Percentiles rank a stretch among this genome's conserved stretches.
phyloP scores from a whole-genome alignment of 2,797 vertebrate genomes.

The Lagodon rhomboides region DNA sequence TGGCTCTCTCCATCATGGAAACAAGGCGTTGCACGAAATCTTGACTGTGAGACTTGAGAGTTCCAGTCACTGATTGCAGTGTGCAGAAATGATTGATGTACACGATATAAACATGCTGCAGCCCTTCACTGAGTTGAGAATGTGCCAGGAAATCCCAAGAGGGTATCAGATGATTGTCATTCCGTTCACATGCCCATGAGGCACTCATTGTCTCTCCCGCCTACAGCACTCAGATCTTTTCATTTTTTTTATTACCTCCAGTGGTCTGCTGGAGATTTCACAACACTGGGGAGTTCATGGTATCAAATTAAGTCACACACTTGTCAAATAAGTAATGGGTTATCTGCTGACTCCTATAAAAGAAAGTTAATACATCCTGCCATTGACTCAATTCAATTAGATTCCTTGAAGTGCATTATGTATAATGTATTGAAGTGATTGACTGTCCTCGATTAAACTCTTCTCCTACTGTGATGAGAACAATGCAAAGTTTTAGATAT shows the following conservation, averaged over 20 bases:
- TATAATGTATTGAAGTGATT: constrained; percentile 17
- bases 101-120: constrained; percentile 33
- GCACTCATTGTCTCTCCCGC: constrained; percentile 38
- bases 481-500: constrained; percentile 9
- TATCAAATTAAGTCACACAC: constrained; percentile 47
- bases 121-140: constrained; percentile 17
- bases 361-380: constrained; percentile 14
- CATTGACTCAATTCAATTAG: constrained; percentile 13
- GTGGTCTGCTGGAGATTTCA: constrained; percentile 28
- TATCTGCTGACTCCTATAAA: constrained; percentile 23
- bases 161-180: constrained; percentile 53
- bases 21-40: constrained; percentile 30
- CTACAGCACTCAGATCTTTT: constrained; percentile 40
- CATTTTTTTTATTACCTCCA: constrained; percentile 28
- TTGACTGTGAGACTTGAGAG: background rate
- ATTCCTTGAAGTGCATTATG: constrained; percentile 12
- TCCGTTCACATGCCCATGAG: constrained; percentile 45
- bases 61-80: constrained; percentile 13
- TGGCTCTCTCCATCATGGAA: background rate
- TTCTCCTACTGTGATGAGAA: constrained; percentile 9
- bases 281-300: constrained; percentile 37
- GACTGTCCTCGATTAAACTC: constrained; percentile 3
- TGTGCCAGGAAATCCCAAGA: constrained; percentile 29
- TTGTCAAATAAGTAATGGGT: constrained; percentile 31
- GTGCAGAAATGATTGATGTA: constrained; percentile 37